Base-by-base conservation (phyloP, 2,888 invertebrate species). In the Aphodius sticticus region DNA sequence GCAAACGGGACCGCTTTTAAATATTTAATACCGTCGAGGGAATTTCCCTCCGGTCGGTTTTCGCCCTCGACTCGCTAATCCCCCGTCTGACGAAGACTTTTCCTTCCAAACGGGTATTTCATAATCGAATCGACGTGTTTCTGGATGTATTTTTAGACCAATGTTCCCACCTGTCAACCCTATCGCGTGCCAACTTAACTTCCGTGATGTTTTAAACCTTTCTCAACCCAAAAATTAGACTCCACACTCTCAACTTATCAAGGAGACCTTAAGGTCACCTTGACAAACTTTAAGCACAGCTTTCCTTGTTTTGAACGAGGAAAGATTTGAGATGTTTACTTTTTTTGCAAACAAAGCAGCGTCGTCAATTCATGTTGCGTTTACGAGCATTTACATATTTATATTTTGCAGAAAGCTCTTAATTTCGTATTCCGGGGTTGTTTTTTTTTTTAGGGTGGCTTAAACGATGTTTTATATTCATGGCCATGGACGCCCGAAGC, bases 391-490 rank as follows among this genome's bases (percentile, higher is more conserved):
- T 53, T 53, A 53, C 53, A 53, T 53, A 53, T 53, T 53, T 53
- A 7, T 53, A 7, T 53, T 53, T 53, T 53, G 9, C 6, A 53
- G 7, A 53, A 53, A 53, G 53, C 53, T 53, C 53, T 53, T 53
- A 53, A 53, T 53, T 9, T 12, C 12, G 53, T 53, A 53, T 53
- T 53, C 53, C 53, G 53, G 9, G 53, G 7, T 12, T 1, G 2
- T 53, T 12, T 53, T 53, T 53, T 53, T 53, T 53, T 2, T 74
- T 12, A 35, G 71, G 74, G 74, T 26, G 74, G 74, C 74, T 74
- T 36, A 74, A 36, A 74, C 74, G 36, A 9, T 35, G 37, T 36
- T 74, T 74, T 74, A 35, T 74, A 74, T 74, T 74, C 74, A 74
- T 14, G 36, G 74, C n/a, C 74, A 36, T 37, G 74, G 37, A 74